Conservation (phyloP, 2,797 vertebrate species). For the Phalanger gymnotis region DNA sequence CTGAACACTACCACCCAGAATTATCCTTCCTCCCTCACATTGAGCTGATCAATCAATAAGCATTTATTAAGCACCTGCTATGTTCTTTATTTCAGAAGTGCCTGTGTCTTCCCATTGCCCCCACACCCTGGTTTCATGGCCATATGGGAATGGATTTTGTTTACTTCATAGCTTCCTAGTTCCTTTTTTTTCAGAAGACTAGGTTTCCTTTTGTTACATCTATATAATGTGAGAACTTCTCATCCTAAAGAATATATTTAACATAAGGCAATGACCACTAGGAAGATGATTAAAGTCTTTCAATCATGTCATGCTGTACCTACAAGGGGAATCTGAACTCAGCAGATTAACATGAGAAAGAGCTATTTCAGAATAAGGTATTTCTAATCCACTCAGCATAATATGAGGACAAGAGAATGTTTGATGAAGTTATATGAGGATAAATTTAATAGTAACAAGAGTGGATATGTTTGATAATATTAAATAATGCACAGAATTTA, state of each 20-base stretch:
- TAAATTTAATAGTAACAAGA: conserved; percentile 52
- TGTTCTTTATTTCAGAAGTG: not conserved
- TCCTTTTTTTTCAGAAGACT: not conserved
- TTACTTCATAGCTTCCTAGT: not conserved
- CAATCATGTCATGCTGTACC: not conserved
- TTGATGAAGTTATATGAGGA: conserved; percentile 12
- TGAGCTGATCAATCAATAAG: not conserved
- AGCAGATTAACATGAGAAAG: conserved; percentile 27
- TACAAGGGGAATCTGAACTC: not conserved
- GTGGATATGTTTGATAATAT: conserved; percentile 30
- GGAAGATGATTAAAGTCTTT: conserved; percentile 18
- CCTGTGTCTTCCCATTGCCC: not conserved
- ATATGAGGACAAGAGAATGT: conserved; percentile 23
- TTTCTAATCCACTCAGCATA: conserved; percentile 45
- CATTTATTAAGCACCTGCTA: not conserved
- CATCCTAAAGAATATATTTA: conserved; percentile 2
- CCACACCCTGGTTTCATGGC: not conserved
- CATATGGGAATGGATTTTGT: not conserved
- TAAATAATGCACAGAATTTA: conserved; percentile 49
- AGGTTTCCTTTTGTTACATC: not conserved
- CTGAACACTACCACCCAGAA: not conserved
- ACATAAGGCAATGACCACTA: not conserved
- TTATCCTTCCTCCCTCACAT: not conserved
- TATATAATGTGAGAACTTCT: not conserved
- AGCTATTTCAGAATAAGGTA: conserved; percentile 20